These are phyloP conservation scores for Lepus americanus DNA, from an alignment of 2,113 vertebrate species.

Conservation along the genomic window DNA sequence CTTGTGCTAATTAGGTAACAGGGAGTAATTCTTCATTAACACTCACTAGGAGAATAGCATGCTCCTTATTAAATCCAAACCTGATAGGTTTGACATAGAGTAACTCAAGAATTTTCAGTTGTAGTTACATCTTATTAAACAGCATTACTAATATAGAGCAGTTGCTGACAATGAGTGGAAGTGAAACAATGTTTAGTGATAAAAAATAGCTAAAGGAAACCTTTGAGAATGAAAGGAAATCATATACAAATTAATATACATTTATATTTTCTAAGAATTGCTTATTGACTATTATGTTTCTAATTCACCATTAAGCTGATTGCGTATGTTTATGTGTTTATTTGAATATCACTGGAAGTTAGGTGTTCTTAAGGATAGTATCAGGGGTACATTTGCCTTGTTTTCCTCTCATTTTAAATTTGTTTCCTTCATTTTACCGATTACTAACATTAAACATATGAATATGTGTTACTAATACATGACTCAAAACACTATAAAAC, in stretches of 20 bases:
- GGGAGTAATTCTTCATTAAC: slow-evolving; percentile 2
- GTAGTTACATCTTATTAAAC: slow-evolving; percentile 44
- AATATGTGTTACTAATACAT: not conserved
- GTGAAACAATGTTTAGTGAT: not conserved
- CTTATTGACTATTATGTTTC: not conserved
- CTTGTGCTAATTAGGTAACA: slow-evolving; percentile 48
- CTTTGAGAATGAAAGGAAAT: not conserved
- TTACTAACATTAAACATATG: not conserved
- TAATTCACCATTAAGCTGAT: not conserved
- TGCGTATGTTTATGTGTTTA: not conserved
- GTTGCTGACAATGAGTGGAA: not conserved
- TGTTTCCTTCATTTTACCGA: not conserved
- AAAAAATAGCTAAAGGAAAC: not conserved
- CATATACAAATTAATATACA: not conserved
- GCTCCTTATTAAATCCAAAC: not conserved
- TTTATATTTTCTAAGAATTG: not conserved
- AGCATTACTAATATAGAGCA: not conserved
- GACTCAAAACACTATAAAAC: not conserved
- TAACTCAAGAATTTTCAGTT: not conserved
- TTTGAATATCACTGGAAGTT: not conserved
- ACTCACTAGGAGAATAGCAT: not conserved
- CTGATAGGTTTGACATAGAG: not conserved
- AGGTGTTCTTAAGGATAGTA: not conserved
- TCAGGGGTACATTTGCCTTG: not conserved
- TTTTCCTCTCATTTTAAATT: slow-evolving; percentile 42